phyloP scores from a whole-genome alignment of 2,797 vertebrate genomes.

The Galago senegalensis region DNA sequence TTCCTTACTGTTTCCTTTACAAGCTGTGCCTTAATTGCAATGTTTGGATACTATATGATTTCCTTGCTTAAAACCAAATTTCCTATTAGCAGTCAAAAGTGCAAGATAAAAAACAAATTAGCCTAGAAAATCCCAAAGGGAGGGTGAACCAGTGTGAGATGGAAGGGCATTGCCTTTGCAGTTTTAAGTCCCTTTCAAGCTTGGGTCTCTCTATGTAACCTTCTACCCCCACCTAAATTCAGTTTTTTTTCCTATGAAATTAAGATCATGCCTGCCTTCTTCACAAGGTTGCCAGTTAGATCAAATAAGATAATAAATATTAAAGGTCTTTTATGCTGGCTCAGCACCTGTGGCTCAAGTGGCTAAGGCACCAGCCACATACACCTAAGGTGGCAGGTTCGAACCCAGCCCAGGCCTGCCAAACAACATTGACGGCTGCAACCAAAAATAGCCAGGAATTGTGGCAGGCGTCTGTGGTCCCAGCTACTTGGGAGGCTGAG shows the following conservation, averaged over 20 bases:
- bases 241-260: constrained; percentile 48
- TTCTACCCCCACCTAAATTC: not conserved
- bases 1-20: not conserved
- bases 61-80: not conserved
- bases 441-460: too few species aligned
- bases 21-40: not conserved
- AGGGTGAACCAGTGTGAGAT: not conserved
- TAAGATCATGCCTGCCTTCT: not conserved
- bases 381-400: too few species aligned
- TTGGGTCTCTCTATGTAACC: not conserved
- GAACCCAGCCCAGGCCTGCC: too few species aligned
- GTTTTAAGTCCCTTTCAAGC: not conserved
- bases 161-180: not conserved
- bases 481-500: too few species aligned
- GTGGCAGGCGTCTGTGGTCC: too few species aligned
- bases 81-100: not conserved
- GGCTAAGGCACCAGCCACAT: too few species aligned
- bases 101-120: not conserved
- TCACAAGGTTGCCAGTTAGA: not conserved
- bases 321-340: not conserved
- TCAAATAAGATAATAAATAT: not conserved
- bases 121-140: not conserved
- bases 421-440: too few species aligned
- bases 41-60: not conserved
- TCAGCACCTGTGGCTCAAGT: too few species aligned